Conservation (phyloP, 2,113 vertebrate species). For the Microtus montanus region DNA sequence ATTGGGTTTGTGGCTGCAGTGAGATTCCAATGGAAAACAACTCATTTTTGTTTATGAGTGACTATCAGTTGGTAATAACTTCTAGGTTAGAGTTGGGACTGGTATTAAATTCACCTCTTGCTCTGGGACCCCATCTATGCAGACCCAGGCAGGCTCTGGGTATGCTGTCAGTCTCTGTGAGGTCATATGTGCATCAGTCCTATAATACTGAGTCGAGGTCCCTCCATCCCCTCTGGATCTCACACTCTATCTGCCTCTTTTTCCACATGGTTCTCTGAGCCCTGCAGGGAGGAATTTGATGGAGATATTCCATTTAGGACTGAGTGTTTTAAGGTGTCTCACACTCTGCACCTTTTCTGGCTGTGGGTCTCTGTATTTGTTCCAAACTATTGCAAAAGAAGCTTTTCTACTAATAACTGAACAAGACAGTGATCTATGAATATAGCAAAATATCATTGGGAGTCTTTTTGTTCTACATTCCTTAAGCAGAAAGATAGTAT, state of each 20-base stretch:
- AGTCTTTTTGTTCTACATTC: background rate
- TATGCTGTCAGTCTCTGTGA: background rate
- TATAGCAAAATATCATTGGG: background rate
- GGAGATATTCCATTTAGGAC: background rate
- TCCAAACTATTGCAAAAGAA: background rate
- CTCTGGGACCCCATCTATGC: too few relatives aligned
- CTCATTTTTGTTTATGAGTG: background rate
- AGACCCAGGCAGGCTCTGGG: background rate
- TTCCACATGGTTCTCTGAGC: background rate
- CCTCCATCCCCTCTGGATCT: background rate
- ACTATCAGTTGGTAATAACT: background rate
- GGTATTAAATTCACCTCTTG: background rate
- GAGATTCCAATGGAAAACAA: background rate
- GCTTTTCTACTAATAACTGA: background rate
- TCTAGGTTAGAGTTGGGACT: background rate
- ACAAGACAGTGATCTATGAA: background rate
- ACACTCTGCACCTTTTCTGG: background rate
- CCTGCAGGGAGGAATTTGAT: background rate
- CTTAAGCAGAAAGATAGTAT: background rate
- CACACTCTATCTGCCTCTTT: background rate
- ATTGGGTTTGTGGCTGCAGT: background rate
- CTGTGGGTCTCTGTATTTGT: background rate
- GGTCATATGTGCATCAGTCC: background rate
- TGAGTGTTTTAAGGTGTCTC: background rate
- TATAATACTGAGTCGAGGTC: too few relatives aligned